These are phyloP conservation scores for Scaptodrosophila lebanonensis DNA, from an alignment of 1,140 invertebrate species.

Conservation along the genomic window DNA sequence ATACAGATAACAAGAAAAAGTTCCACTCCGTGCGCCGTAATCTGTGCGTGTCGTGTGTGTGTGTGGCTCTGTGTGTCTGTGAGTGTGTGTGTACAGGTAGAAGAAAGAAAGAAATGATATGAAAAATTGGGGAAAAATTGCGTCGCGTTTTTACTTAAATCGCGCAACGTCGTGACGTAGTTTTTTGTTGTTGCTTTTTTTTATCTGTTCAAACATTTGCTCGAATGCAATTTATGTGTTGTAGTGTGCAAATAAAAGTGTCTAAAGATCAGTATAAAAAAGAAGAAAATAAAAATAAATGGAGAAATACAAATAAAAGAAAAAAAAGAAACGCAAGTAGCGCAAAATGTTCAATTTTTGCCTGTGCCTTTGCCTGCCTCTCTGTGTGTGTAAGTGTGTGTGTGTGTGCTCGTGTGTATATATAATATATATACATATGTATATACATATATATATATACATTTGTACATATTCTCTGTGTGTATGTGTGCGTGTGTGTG, in stretches of 20 bases:
- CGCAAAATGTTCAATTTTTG: constrained; percentile 39
- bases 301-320: constrained; percentile 34
- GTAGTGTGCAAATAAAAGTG: no score
- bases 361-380: no score
- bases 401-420: no score
- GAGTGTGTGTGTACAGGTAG: constrained; percentile 9
- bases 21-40: no score
- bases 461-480: neutral
- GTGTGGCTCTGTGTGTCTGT: constrained; percentile 9
- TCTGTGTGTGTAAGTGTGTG: neutral
- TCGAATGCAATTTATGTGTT: no score
- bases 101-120: constrained; percentile 10
- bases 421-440: constrained; percentile 8
- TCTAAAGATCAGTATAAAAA: no score
- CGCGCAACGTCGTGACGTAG: neutral
- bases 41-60: constrained; percentile 14
- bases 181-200: constrained; percentile 29
- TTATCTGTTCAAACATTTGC: neutral
- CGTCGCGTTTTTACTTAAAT: constrained; percentile 43
- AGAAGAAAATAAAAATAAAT: no score
- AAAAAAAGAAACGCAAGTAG: constrained; percentile 27
- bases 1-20: no score
- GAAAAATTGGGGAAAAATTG: constrained; percentile 57
- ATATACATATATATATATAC: neutral
- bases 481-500: neutral